These are phyloP conservation scores for Opisthocomus hoazin DNA, from an alignment of 2,113 vertebrate genomes.

Conservation along the genomic window DNA sequence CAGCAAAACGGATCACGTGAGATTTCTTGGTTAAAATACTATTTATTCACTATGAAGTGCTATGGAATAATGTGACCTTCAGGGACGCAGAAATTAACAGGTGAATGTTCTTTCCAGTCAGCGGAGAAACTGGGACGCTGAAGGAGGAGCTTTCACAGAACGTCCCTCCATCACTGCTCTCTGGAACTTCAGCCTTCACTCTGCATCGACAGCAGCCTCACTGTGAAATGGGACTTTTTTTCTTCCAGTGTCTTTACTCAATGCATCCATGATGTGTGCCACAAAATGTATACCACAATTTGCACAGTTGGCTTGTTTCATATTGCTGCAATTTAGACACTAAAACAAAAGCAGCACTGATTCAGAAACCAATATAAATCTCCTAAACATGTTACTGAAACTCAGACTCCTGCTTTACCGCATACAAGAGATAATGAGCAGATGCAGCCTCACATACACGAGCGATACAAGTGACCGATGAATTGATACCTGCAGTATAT, in stretches of 20 bases:
- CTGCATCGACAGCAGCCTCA: fast-evolving
- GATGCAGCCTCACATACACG: not conserved
- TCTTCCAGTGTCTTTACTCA: not conserved
- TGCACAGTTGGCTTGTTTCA: not conserved
- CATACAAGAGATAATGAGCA: not conserved
- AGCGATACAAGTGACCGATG: not conserved
- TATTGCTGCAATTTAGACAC: not conserved
- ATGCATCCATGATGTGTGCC: not conserved
- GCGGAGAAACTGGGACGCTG: not conserved
- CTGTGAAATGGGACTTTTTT: not conserved
- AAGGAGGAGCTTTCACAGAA: not conserved
- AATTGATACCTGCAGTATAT: not conserved
- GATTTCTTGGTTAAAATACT: not conserved
- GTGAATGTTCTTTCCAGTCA: not conserved
- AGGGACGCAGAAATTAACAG: not conserved
- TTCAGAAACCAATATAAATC: not conserved
- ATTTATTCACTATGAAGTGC: not conserved
- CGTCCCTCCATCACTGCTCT: not conserved
- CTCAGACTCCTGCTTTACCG: not conserved
- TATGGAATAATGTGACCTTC: not conserved
- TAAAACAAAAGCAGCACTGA: not conserved
- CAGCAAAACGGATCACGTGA: not conserved
- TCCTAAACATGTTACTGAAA: not conserved
- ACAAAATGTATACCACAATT: not conserved
- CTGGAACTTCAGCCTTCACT: not conserved